Evolutionary conservation across 92 coral and sea anemone species (phyloP).

Genomic region (Zoanthus solanderi): DNA sequence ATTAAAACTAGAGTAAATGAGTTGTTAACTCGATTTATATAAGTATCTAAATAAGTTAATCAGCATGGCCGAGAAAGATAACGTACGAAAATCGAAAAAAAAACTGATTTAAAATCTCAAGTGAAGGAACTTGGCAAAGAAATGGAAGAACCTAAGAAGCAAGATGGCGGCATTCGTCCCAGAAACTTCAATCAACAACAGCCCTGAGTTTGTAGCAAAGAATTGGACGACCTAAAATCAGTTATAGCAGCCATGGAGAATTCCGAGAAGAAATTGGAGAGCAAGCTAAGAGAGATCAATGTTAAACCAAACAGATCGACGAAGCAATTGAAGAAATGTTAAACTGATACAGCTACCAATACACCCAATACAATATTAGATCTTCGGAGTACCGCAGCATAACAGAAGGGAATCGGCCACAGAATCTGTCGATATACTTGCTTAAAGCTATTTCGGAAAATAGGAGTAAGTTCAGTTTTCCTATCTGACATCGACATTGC

Average conservation of each 20-base stretch:
- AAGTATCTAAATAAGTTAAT: background rate
- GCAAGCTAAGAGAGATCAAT: conserved; percentile 25
- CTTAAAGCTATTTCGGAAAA: conserved; percentile 46
- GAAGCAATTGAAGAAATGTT: too few species aligned
- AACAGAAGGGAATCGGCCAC: conserved; percentile 51
- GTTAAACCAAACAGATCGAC: conserved; percentile 16
- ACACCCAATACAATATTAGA: conserved; percentile 38
- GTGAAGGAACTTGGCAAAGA: background rate
- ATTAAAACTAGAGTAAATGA: background rate
- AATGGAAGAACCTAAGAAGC: conserved; percentile 16
- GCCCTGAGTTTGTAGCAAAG: too few species aligned
- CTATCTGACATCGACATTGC: conserved; percentile 43
- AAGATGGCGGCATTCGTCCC: background rate
- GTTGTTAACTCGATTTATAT: background rate
- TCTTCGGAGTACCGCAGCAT: conserved; percentile 59
- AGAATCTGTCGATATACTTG: conserved; percentile 54
- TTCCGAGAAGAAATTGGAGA: conserved; percentile 30
- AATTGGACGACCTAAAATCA: conserved; percentile 30
- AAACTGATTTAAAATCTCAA: conserved; percentile 19
- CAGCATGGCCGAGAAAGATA: background rate
- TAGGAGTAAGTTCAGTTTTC: conserved; percentile 14
- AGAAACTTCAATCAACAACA: background rate
- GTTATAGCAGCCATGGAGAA: conserved; percentile 24
- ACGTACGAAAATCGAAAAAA: conserved; percentile 8
- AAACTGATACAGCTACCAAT: conserved; percentile 61